phyloP scores from a whole-genome alignment of 2,888 invertebrate genomes.

The Caenorhabditis zanzibari region DNA sequence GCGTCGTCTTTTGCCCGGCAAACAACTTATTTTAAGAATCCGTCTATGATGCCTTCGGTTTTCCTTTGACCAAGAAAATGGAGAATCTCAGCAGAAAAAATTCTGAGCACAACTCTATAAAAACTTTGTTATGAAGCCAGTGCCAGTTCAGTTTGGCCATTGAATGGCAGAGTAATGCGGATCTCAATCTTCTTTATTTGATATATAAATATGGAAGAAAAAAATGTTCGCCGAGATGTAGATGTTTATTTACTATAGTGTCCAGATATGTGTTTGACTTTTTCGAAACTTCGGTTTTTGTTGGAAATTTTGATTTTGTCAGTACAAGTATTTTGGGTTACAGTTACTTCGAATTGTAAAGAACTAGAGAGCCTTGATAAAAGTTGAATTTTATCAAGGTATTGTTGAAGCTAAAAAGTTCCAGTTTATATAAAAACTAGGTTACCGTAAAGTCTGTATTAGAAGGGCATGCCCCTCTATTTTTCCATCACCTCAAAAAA shows the following conservation, averaged over 20 bases:
- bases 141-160: slow-evolving; percentile 48
- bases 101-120: slow-evolving; percentile 33
- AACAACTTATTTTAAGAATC: neutral
- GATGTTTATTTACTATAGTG: slow-evolving; percentile 55
- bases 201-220: slow-evolving; percentile 44
- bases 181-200: slow-evolving; percentile 64
- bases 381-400: too few species aligned
- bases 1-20: neutral
- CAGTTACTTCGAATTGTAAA: neutral
- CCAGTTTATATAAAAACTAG: too few species aligned
- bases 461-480: too few species aligned
- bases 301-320: neutral
- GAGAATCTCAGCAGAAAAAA: slow-evolving; percentile 12
- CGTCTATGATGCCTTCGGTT: neutral
- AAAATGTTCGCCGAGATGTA: slow-evolving; percentile 53
- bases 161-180: slow-evolving; percentile 65
- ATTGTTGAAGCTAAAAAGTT: too few species aligned
- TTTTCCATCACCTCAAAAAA: too few species aligned
- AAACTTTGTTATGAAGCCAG: slow-evolving; percentile 60
- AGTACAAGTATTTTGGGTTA: neutral
- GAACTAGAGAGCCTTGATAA: too few species aligned
- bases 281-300: slow-evolving; percentile 8
- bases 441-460: too few species aligned
- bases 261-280: slow-evolving; percentile 27
- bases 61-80: neutral